Evolutionary conservation across 2,888 invertebrate species (phyloP), one percentile per base, ranked within the genome.

Genomic region (Beris chalybata): DNA sequence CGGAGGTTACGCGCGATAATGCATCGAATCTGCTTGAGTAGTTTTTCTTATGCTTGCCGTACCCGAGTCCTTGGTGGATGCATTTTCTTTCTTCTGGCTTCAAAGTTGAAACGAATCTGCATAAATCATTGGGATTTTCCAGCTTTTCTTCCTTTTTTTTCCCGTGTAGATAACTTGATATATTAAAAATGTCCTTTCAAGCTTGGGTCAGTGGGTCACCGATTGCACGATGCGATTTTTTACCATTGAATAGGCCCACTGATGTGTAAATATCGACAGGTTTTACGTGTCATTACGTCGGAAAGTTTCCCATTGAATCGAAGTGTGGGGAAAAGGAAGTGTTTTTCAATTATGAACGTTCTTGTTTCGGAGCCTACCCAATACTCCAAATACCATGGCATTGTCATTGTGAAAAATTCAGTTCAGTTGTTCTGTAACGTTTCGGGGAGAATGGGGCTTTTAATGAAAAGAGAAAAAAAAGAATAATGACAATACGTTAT

Each of bases 201-300:
- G 38, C 30, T 29, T 29, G 45, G 45, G 44, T 57, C 45, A 45
- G 45, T 57, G 30, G 48, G 59, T 59, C 48, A 59, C 31, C 59
- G 15, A 12, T 43, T 38, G 9, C 1, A 38, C 9, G 38, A 38
- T 38, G 38, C 38, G 38, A 38, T 38, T 13, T 12, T 31, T 43
- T 43, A 3, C 44, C 43, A 47, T 22, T 59, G 59, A 48, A 48
- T 59, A 48, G 48, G 48, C 15, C 59, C 29, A 59, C 31, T 59
- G 59, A 59, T 59, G 59, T 59, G 59, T 59, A 59, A 59, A 59
- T 59, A 59, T 59, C 59, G 59, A 59, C 47, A 59, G 59, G 59
- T 59, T 59, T 59, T 48, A 59, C 59, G 59, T 59, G 48, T 48
- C 59, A 48, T 59, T 59, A 48, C 59, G 30, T 59, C 32, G 1